Evolutionary conservation across 2,113 vertebrate genomes (phyloP).

Genomic region (Gallinago jamesoni): DNA sequence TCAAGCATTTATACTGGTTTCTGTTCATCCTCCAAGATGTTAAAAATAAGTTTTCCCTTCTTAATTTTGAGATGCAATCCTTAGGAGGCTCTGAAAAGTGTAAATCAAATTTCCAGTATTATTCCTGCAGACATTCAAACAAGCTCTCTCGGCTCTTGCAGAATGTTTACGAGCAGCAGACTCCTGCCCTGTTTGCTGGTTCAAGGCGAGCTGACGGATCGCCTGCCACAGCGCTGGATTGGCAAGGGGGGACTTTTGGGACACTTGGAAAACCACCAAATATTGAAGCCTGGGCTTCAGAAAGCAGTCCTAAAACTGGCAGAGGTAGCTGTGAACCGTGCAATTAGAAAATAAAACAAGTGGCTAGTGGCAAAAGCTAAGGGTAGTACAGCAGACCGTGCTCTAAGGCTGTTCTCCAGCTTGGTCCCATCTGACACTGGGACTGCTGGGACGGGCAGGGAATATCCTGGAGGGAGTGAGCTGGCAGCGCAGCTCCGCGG

Average conservation of each 20-base stretch:
- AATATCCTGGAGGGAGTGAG: background rate
- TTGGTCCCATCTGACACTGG: background rate
- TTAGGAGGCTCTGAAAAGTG: background rate
- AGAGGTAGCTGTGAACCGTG: background rate
- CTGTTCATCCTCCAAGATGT: slow-evolving; percentile 20
- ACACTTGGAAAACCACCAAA: background rate
- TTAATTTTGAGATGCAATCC: background rate
- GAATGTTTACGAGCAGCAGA: background rate
- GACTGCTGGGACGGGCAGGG: background rate
- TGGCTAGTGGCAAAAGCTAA: background rate
- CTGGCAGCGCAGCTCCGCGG: rapidly evolving
- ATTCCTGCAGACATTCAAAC: background rate
- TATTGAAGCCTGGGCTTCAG: background rate
- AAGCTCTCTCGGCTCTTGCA: background rate
- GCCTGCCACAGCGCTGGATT: rapidly evolving
- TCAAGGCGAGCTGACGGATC: background rate
- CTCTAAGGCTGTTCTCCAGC: background rate
- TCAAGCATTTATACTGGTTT: background rate
- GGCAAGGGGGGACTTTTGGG: background rate
- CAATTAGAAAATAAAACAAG: background rate
- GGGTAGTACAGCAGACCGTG: background rate
- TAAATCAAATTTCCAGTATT: background rate
- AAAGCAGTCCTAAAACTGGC: background rate
- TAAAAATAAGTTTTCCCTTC: slow-evolving; percentile 40
- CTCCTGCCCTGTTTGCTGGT: background rate